phyloP scores from a whole-genome alignment of 1,140 invertebrate genomes.

The Heliothis virescens region DNA sequence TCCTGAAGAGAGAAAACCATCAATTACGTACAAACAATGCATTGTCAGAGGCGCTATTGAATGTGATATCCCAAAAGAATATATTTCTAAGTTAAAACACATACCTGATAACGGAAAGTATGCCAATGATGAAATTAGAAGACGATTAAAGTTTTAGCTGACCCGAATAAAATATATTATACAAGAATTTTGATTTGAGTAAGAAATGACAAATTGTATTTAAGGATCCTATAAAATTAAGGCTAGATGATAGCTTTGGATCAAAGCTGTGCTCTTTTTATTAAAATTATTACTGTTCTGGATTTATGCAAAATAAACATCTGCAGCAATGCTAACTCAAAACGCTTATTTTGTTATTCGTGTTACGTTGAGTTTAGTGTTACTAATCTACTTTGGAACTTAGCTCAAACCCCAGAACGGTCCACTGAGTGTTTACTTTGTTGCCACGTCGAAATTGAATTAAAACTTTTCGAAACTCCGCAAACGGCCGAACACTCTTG shows the following conservation, averaged over 20 bases:
- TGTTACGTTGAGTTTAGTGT: slow-evolving; percentile 50
- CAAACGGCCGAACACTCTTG: slow-evolving; percentile 37
- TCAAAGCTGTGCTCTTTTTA: no score
- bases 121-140: slow-evolving; percentile 72
- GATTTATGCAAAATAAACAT: no score
- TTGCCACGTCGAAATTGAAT: slow-evolving; percentile 67
- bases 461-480: slow-evolving; percentile 65
- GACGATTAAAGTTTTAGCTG: slow-evolving; percentile 55
- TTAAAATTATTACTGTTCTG: no score
- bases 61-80: slow-evolving; percentile 87
- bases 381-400: slow-evolving; percentile 67
- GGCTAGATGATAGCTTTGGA: no score
- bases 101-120: slow-evolving; percentile 77
- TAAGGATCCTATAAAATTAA: no score
- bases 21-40: slow-evolving; percentile 89
- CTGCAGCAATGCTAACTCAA: not conserved
- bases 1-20: slow-evolving; percentile 88
- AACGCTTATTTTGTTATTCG: slow-evolving; percentile 18
- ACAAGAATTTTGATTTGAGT: not conserved
- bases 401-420: slow-evolving; percentile 57
- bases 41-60: slow-evolving; percentile 90
- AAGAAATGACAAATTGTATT: no score
- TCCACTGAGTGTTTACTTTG: slow-evolving; percentile 63
- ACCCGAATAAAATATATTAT: not conserved
- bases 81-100: slow-evolving; percentile 71